Conservation (phyloP, 2,113 vertebrate genomes). For the Grammomys surdaster region DNA sequence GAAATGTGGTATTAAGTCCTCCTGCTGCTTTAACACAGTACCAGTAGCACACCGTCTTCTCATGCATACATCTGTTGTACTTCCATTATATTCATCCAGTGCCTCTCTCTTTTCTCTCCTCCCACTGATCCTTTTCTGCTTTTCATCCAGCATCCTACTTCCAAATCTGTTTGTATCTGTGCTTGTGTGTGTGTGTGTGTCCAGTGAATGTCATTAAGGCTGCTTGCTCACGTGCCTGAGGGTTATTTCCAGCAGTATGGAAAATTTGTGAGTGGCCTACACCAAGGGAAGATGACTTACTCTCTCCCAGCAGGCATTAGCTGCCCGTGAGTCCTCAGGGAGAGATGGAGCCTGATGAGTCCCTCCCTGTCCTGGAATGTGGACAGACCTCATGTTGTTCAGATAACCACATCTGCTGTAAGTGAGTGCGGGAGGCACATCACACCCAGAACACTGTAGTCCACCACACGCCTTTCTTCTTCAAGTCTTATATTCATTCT, state of each 20-base stretch:
- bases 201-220: not conserved
- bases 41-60: not conserved
- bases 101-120: not conserved
- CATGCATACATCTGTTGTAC: not conserved
- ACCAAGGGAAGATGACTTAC: not conserved
- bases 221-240: too few species aligned
- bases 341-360: not conserved
- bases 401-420: not conserved
- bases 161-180: not conserved
- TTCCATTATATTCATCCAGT: not conserved
- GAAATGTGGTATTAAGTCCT: not conserved
- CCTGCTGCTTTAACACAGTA: not conserved
- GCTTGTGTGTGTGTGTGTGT: not conserved
- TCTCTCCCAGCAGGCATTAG: not conserved
- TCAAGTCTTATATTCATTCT: not conserved
- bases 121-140: not conserved
- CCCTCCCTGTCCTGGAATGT: too few species aligned
- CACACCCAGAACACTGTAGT: not conserved
- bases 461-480: not conserved
- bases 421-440: not conserved
- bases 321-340: not conserved
- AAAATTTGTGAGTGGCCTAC: too few species aligned
- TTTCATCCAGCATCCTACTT: not conserved
- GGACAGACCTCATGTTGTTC: too few species aligned
- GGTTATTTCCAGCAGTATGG: not conserved